Base-by-base conservation (phyloP, 2,888 invertebrate genomes). In the Drosophila mimica region DNA sequence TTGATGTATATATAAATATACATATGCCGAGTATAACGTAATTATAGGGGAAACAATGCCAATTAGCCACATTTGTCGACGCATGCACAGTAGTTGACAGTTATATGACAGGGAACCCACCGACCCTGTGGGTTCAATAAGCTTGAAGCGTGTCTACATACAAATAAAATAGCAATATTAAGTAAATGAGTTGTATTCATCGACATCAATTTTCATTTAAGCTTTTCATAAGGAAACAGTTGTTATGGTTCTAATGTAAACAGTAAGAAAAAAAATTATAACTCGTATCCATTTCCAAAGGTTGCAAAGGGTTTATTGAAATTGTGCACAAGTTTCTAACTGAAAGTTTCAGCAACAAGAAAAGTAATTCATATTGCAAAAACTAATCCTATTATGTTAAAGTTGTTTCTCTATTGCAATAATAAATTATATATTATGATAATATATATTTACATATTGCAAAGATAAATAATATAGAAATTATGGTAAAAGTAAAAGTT, bases 1-100 rank as follows among this genome's bases (percentile, higher is more conserved):
- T 56, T 30, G 28, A 28, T 38, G 11, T 34, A 4, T 53, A 9
- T 34, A 5, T 54, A 0, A 6, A 36, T 28, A 54, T 9, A 7
- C 11, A 17, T 31, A 0, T 54, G 28, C 2, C 7, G 28, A 46
- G 43, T 34, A 52, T 46, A 34, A 40, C 33, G 46, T 65, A 72
- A 78, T 64, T 76, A 76, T 53, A 46, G 59, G 53, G 38, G 34
- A 28, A 57, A 65, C 51, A 75, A 49, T 70, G 61, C n/a, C 59
- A 79, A 79, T 70, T 70, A 48, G 52, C 48, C 38, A 0, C 49
- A 46, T 43, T 59, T 61, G 59, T 28, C 25, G 52, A 13, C 28
- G 31, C 57, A 51, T 46, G 58, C 62, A 51, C 66, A 43, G 80
- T 56, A 67, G 80, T 54, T 61, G 81, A 59, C 76, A 66, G 38